Base-by-base conservation (phyloP, 2,888 invertebrate genomes). In the Xestoiulus laeticollis region DNA sequence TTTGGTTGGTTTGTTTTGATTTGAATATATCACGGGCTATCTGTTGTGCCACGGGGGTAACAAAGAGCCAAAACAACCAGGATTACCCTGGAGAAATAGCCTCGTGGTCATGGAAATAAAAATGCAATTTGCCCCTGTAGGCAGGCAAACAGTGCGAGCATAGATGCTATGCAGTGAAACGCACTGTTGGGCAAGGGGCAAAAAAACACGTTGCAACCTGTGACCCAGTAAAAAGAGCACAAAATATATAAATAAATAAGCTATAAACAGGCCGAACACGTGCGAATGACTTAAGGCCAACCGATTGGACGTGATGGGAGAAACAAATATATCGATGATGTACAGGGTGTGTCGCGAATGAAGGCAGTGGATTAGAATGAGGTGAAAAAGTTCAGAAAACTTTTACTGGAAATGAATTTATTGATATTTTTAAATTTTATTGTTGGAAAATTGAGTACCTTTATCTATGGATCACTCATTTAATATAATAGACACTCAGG, bases 191-290 rank as follows among this genome's bases (percentile, higher is more conserved):
- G 19, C 14, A 48, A 14, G n/a, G n/a, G n/a, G n/a, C n/a, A n/a
- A 16, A 16, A 16, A 48, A 48, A 12, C 48, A 0, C 38, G 5
- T 43, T 48, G 48, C 48, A 48, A 48, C 48, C 48, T 48, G 48
- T 19, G 48, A 48, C 48, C 48, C 12, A 48, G 3, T 48, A 2
- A 48, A 48, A 38, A 38, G 38, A 38, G 38, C 48, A 48, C 48
- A 48, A 48, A 19, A 59, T n/a, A n/a, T 59, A 59, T 59, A 59
- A 59, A 59, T 59, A 59, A 59, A 59, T 59, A 59, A 59, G 59
- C 59, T 19, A 59, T 59, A 59, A 59, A 59, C 19, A 59, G 59
- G 59, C 59, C n/a, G n/a, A 59, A 59, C 59, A 59, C 59, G 59
- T 68, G 68, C 10, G 12, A 12, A 48, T 48, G 68, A 68, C 26